Base-by-base conservation (phyloP, 1,140 invertebrate genomes). In the Drosophila serrata region DNA sequence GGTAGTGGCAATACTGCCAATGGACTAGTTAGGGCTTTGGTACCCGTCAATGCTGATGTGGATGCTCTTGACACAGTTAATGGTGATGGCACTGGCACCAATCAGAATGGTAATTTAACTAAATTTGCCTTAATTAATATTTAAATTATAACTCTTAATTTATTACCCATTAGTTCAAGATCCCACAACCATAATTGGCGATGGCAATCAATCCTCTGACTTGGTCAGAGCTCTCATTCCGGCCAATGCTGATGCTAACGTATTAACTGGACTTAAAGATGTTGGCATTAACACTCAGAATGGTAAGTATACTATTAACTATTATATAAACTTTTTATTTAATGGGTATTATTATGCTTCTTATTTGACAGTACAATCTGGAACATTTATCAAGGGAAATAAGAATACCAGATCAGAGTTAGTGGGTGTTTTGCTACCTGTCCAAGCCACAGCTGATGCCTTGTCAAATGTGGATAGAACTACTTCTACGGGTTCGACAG, bases 21-120 rank as follows among this genome's bases (percentile, higher is more conserved):
- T 0, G 2, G 19, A 1, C 8, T 29, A 13, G 40, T 11, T 4
- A 46, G 19, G 12, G 39, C 27, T 7, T 11, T 48, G 15, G 53
- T 37, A n/a, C 68, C 68, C 5, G 61, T 15, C 6, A 22, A 45
- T 11, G 61, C 45, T 1, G 31, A 35, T 46, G 70, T 55, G 0
- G 8, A 22, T 6, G 64, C 46, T 3, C 1, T 59, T 3, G 40
- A 19, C 1, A 7, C 4, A 2, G 15, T 40, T 13, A 1, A 12
- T 0, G 49, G 49, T 1, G 13, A 12, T 0, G 55, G 61, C n/a
- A 9, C 19, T 6, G 55, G 61, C 9, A 24, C 13, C 5, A n/a
- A n/a, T 59, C 27, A 24, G 6, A 58, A 42, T 35, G 17, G 49
- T 53, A 13, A 48, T 1, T 17, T 29, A n/a, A 48, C 11, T 3